Base-by-base conservation (phyloP, 1,140 invertebrate species). In the Hylyphantes graminicola region DNA sequence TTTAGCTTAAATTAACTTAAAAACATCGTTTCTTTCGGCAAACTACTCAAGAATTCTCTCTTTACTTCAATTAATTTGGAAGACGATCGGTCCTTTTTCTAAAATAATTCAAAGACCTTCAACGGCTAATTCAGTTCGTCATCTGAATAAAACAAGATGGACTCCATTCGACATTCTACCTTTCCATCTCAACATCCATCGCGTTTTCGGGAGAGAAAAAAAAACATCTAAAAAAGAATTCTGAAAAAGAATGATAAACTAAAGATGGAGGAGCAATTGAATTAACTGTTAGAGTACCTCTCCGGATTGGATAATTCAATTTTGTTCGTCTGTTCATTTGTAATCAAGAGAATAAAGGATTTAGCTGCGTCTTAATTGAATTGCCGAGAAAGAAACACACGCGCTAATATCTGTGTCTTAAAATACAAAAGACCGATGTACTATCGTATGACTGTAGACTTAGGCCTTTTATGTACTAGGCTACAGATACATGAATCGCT, bases 321-420 rank as follows among this genome's bases (percentile, higher is more conserved):
- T 80, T 80, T 13, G 67, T 13, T 55, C 72, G 72, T 57, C 61
- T 78, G 77, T 70, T 80, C 77, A 59, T 80, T 80, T 80, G 63
- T 70, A 80, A 80, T 80, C 77, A 80, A 53, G 53, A 80, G 70
- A 80, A 80, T 80, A 80, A 80, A 80, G 77, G 65, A 70, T 80
- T 80, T 80, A 80, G 48, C 65, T 80, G 64, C 70, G 65, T 51
- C 51, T 80, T 80, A 80, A 80, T 80, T 61, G 67, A 80, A 80
- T 80, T 80, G 77, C 21, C 9, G 48, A 35, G 63, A 80, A 78
- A 80, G 77, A 80, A 80, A 80, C 54, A 67, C 19, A 61, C 21
- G 54, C 19, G 19, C 8, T 59, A 78, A 78, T 78, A 78, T 78
- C 48, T 35, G 35, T 35, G 35, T 35, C 35, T 35, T 5, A 35